Conservation (phyloP, 2,888 invertebrate species). For the Macropis europaea region DNA sequence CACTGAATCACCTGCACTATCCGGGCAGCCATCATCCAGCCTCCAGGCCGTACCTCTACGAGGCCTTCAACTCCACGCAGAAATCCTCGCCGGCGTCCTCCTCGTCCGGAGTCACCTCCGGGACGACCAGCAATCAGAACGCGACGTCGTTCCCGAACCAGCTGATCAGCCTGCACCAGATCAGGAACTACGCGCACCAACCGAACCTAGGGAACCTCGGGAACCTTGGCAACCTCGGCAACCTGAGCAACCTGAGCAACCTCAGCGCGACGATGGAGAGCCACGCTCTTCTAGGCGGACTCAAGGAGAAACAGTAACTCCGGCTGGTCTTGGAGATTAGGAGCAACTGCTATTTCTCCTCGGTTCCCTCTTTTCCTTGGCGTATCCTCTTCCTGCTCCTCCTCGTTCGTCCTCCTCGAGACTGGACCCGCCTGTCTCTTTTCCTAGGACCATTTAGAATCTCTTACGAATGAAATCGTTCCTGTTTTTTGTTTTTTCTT, state of each 20-base stretch:
- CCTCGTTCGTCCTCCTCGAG: background rate
- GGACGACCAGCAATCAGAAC: slow-evolving; percentile 75
- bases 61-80: slow-evolving; percentile 94
- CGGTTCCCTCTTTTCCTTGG: slow-evolving; percentile 21
- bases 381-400: background rate
- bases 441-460: background rate
- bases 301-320: slow-evolving; percentile 77
- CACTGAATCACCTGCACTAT: slow-evolving; percentile 82
- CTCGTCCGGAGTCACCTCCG: slow-evolving; percentile 71
- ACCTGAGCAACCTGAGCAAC: slow-evolving; percentile 76
- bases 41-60: slow-evolving; percentile 93
- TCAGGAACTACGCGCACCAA: slow-evolving; percentile 96
- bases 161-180: slow-evolving; percentile 96
- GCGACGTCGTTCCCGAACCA: slow-evolving; percentile 93
- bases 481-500: background rate
- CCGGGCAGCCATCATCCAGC: slow-evolving; percentile 78
- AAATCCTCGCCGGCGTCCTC: slow-evolving; percentile 81
- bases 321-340: slow-evolving; percentile 54
- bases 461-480: slow-evolving; percentile 9
- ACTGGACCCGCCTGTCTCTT: background rate
- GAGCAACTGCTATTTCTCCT: slow-evolving; percentile 25
- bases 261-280: slow-evolving; percentile 77
- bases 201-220: slow-evolving; percentile 85
- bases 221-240: slow-evolving; percentile 74
- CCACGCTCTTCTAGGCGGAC: slow-evolving; percentile 75